phyloP scores from a whole-genome alignment of 2,797 vertebrate genomes.

The Cyprinodon diabolis region DNA sequence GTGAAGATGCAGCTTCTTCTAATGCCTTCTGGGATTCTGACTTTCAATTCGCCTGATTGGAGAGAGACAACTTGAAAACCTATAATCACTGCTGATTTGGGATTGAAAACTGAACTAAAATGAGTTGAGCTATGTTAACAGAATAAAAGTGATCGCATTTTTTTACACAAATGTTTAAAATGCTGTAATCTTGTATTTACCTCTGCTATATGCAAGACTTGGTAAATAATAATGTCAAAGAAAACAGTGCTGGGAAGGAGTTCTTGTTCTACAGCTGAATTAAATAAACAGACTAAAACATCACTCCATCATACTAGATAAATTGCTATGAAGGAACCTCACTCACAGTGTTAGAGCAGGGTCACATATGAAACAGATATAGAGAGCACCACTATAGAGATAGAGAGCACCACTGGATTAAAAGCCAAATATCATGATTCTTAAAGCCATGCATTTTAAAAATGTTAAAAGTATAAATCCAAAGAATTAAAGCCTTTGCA shows the following conservation, averaged over 20 bases:
- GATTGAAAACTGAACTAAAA: not conserved
- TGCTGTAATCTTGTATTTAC: too few species aligned
- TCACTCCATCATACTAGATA: too few species aligned
- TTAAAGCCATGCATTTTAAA: not conserved
- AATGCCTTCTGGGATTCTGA: not conserved
- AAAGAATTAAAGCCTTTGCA: not conserved
- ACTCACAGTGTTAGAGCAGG: not conserved
- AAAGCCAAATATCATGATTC: not conserved
- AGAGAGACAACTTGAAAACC: not conserved
- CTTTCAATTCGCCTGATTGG: not conserved
- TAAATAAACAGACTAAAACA: too few species aligned
- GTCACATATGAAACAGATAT: too few species aligned
- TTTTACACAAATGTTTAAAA: too few species aligned
- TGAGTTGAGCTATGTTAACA: not conserved
- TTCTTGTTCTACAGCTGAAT: too few species aligned
- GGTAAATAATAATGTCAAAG: too few species aligned
- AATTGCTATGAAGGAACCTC: not conserved
- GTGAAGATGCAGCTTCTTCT: not conserved
- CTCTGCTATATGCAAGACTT: too few species aligned
- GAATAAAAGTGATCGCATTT: too few species aligned
- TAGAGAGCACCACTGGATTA: not conserved
- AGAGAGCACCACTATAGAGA: not conserved
- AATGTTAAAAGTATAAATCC: not conserved
- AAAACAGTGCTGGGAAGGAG: too few species aligned
- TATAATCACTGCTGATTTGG: not conserved